Percentiles rank a stretch among this genome's conserved stretches.
phyloP scores from a whole-genome alignment of 2,113 vertebrate species.

The Acanthochromis polyacanthus region DNA sequence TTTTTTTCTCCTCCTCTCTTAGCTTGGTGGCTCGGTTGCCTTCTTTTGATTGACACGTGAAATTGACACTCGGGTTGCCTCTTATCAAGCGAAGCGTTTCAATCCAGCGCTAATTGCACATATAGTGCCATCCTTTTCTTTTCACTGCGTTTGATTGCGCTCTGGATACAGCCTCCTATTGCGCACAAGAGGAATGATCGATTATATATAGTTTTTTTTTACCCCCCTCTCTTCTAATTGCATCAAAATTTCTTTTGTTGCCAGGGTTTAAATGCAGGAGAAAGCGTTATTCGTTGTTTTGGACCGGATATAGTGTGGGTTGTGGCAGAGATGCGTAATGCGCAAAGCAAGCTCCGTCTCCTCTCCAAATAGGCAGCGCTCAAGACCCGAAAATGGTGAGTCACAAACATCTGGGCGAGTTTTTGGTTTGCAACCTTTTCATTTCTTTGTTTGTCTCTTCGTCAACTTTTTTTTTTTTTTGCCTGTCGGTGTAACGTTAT shows the following conservation, averaged over 20 bases:
- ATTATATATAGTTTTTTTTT: constrained; percentile 79
- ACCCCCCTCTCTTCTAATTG: constrained; percentile 84
- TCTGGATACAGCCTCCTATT: constrained; percentile 90
- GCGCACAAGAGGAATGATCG: constrained; percentile 90
- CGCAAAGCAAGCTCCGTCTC: constrained; percentile 71
- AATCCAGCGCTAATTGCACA: constrained; percentile 95
- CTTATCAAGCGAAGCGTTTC: constrained; percentile 91
- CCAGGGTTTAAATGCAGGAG: constrained; percentile 94
- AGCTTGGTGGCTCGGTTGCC: constrained; percentile 88
- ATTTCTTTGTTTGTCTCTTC: constrained; percentile 50
- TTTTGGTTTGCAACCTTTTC: constrained; percentile 48
- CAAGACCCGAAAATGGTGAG: constrained; percentile 80
- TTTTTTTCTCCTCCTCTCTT: constrained; percentile 61
- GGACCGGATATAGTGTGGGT: constrained; percentile 87
- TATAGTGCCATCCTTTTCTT: constrained; percentile 87
- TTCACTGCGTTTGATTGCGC: constrained; percentile 90
- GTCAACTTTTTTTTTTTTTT: constrained; percentile 8
- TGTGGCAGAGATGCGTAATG: constrained; percentile 80
- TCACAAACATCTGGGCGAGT: constrained; percentile 68
- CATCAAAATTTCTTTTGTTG: constrained; percentile 90
- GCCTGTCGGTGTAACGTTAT: neutral
- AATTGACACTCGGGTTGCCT: constrained; percentile 94
- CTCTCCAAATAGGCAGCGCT: constrained; percentile 73
- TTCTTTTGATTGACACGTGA: constrained; percentile 94
- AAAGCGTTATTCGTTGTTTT: constrained; percentile 91